Evolutionary conservation across 1,140 invertebrate genomes (phyloP).

Genomic region (Calliphora vicina): DNA sequence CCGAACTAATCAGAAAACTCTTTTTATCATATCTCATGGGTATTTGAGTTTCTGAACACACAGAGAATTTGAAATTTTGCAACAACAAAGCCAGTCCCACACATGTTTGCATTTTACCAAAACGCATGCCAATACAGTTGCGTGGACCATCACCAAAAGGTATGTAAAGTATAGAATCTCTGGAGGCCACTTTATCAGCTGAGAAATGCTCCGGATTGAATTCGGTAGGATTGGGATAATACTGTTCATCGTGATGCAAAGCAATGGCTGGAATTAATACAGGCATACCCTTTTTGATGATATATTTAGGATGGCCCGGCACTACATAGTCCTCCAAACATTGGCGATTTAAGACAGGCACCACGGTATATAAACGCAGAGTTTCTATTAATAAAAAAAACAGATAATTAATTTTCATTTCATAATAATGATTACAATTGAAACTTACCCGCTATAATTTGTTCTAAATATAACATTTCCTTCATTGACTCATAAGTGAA

Average conservation of each 20-base stretch:
- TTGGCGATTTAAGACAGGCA: slow-evolving; percentile 64
- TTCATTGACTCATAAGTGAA: slow-evolving; percentile 65
- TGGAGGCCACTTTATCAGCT: slow-evolving; percentile 57
- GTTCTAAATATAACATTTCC: slow-evolving; percentile 71
- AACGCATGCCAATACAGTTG: slow-evolving; percentile 64
- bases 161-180: slow-evolving; percentile 64
- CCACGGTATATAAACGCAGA: slow-evolving; percentile 51
- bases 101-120: slow-evolving; percentile 60
- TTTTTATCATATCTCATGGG: not conserved
- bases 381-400: slow-evolving; percentile 51
- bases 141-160: slow-evolving; percentile 68
- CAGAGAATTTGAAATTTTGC: slow-evolving; percentile 46
- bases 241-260: slow-evolving; percentile 67
- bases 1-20: not conserved
- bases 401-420: not conserved
- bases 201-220: slow-evolving; percentile 68
- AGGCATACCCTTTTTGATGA: slow-evolving; percentile 52
- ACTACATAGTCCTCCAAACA: slow-evolving; percentile 61
- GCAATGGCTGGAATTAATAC: slow-evolving; percentile 67
- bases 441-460: slow-evolving; percentile 62
- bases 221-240: slow-evolving; percentile 67
- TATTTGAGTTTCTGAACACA: slow-evolving; percentile 43
- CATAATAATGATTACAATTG: not conserved
- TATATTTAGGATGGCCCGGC: slow-evolving; percentile 55
- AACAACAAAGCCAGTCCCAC: slow-evolving; percentile 58